Conservation (phyloP, 2,113 vertebrate species). For the Phasianus colchicus region DNA sequence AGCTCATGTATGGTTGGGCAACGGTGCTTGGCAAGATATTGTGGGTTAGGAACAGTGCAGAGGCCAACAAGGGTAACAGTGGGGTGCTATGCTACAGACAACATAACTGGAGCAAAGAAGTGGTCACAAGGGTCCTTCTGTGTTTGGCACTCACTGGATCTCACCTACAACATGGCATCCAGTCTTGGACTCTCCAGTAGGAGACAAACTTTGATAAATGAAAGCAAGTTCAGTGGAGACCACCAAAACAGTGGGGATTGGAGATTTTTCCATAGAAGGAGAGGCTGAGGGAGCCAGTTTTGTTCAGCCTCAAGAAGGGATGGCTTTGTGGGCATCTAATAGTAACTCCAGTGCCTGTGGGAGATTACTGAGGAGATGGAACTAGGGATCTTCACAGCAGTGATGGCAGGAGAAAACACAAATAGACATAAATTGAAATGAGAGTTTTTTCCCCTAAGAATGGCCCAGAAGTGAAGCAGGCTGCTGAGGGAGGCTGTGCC, state of each 20-base stretch:
- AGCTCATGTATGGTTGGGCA: not conserved
- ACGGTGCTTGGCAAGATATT: not conserved
- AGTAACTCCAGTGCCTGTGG: not conserved
- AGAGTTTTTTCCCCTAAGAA: not conserved
- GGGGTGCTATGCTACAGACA: not conserved
- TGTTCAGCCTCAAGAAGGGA: not conserved
- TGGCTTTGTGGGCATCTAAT: not conserved
- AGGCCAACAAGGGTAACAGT: not conserved
- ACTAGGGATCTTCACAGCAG: not conserved
- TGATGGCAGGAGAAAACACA: not conserved
- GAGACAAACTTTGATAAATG: not conserved
- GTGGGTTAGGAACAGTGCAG: not conserved
- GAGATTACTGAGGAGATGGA: not conserved
- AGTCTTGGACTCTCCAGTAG: not conserved
- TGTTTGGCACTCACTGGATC: not conserved
- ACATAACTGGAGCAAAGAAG: accelerated
- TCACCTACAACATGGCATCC: not conserved
- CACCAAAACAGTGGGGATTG: not conserved
- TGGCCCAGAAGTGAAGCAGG: not conserved
- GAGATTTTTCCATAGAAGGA: not conserved
- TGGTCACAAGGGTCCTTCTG: not conserved
- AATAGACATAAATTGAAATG: not conserved
- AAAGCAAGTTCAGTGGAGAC: not conserved
- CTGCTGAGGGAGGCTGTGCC: not conserved
- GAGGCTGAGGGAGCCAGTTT: not conserved